Percentiles rank a stretch among this genome's conserved stretches.
Evolutionary conservation across 2,113 vertebrate species (phyloP).

Genomic region (Tyrannus savana): DNA sequence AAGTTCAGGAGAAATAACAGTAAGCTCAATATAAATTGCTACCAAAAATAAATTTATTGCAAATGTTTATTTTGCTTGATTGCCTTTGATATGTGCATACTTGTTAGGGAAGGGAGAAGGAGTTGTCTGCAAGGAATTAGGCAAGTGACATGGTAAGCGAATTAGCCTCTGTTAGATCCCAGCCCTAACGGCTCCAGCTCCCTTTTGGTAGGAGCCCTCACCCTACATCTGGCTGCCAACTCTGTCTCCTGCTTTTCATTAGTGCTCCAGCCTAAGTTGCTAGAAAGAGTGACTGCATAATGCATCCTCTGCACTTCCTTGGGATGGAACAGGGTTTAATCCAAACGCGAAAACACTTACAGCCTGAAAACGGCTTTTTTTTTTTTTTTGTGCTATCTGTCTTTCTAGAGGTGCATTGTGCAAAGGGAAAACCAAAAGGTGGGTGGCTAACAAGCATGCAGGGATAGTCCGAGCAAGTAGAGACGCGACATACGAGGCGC

Average conservation of each 20-base stretch:
- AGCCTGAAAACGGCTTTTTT: not conserved
- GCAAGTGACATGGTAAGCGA: not conserved
- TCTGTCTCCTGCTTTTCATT: constrained; percentile 7
- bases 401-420: not conserved
- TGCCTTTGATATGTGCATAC: not conserved
- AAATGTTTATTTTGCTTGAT: constrained; percentile 62
- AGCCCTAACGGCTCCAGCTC: not conserved
- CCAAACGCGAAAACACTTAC: not conserved
- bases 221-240: constrained; percentile 3
- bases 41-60: constrained; percentile 49
- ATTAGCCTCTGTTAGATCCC: not conserved
- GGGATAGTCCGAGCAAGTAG: not conserved
- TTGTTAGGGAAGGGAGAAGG: not conserved
- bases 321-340: not conserved
- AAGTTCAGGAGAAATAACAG: constrained; percentile 19
- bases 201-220: not conserved
- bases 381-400: not conserved
- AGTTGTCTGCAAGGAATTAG: constrained; percentile 18
- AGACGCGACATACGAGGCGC: not conserved
- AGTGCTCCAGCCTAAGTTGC: not conserved
- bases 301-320: not conserved
- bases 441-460: not conserved
- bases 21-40: constrained; percentile 44
- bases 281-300: not conserved
- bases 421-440: not conserved